These are phyloP conservation scores for Hemiscyllium ocellatum DNA, from an alignment of 2,113 vertebrate species.

Conservation along the genomic window DNA sequence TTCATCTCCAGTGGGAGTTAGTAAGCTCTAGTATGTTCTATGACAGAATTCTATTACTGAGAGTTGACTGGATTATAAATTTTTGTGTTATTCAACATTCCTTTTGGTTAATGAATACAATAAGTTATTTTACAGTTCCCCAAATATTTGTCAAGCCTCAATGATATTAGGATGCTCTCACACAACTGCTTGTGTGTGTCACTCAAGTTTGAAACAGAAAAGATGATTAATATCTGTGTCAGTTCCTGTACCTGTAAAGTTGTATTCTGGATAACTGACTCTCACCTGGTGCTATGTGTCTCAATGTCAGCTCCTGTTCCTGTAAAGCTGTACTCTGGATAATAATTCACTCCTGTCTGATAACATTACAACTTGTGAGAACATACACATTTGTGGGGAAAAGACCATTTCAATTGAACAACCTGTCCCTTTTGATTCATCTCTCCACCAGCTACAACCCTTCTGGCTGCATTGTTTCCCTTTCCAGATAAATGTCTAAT, in stretches of 20 bases:
- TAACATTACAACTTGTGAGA: not conserved
- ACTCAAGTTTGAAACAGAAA: not conserved
- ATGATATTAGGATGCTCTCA: not conserved
- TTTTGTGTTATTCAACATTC: not conserved
- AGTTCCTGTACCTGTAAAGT: not conserved
- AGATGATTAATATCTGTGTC: not conserved
- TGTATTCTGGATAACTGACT: not conserved
- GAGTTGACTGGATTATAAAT: not conserved
- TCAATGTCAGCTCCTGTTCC: not conserved
- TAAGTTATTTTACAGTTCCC: not conserved
- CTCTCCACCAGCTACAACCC: not conserved
- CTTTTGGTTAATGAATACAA: not conserved
- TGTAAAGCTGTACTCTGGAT: not conserved
- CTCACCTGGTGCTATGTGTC: not conserved
- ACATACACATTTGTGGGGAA: not conserved
- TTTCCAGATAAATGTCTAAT: not conserved
- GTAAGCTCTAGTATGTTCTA: not conserved
- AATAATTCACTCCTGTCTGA: not conserved
- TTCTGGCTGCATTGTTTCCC: not conserved
- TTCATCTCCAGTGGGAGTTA: not conserved
- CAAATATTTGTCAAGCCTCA: not conserved
- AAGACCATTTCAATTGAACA: not conserved
- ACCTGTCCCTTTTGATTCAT: not conserved
- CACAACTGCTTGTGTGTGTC: not conserved
- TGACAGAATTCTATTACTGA: not conserved